Evolutionary conservation across 2,113 vertebrate species (phyloP).

Genomic region (Gasterosteus nipponicus): DNA sequence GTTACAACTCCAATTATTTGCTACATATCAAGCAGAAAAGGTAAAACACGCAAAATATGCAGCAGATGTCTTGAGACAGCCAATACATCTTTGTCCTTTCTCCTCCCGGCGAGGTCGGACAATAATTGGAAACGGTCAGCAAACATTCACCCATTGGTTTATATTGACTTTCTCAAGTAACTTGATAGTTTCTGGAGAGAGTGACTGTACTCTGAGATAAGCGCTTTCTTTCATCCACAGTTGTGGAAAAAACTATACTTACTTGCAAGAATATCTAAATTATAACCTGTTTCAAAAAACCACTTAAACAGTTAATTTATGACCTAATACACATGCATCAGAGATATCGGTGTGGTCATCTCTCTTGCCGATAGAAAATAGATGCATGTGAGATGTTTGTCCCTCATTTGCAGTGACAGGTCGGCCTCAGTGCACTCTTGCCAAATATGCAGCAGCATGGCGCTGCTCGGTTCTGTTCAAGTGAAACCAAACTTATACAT

Average conservation of each 20-base stretch:
- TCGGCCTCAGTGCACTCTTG: constrained; percentile 19
- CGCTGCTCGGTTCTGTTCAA: constrained; percentile 3
- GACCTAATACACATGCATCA: background rate
- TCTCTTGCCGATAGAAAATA: constrained; percentile 37
- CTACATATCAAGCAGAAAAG: background rate
- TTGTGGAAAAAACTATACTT: background rate
- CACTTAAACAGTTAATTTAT: background rate
- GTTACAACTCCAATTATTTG: background rate
- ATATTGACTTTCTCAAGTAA: background rate
- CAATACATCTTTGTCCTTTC: constrained; percentile 49
- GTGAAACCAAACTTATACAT: constrained; percentile 13
- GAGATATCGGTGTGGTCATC: background rate
- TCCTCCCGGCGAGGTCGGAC: background rate
- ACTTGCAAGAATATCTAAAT: too few species aligned
- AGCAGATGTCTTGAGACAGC: constrained; percentile 5
- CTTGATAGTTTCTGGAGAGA: background rate
- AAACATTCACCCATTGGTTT: background rate
- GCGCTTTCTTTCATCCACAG: background rate
- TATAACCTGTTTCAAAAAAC: background rate
- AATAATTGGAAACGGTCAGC: background rate
- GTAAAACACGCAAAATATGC: constrained; percentile 35
- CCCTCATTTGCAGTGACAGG: constrained; percentile 54
- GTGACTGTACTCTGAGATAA: background rate
- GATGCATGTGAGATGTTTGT: constrained; percentile 37
- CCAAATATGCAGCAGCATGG: constrained; percentile 45